Percentiles rank a stretch among this genome's conserved stretches.
Evolutionary conservation across 2,888 invertebrate species (phyloP).

Genomic region (Chrysolina oricalcia): DNA sequence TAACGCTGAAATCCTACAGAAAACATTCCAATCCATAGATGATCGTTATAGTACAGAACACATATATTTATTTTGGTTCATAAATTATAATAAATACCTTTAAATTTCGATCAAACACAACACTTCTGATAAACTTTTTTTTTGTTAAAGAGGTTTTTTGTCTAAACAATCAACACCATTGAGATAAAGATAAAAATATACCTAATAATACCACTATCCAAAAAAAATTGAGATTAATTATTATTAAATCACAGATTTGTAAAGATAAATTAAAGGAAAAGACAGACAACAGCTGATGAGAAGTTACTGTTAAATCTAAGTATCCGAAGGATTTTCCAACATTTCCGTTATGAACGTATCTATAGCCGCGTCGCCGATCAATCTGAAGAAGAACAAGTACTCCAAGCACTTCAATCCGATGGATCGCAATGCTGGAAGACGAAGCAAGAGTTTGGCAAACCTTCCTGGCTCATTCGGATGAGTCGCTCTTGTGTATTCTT

Average conservation of each 20-base stretch:
- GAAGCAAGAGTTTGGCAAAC: constrained; percentile 93
- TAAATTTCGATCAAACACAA: constrained; percentile 41
- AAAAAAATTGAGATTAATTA: constrained; percentile 45
- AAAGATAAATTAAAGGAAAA: constrained; percentile 48
- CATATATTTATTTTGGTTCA: background rate
- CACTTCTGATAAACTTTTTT: constrained; percentile 6
- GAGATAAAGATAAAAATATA: constrained; percentile 39
- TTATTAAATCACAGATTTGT: constrained; percentile 52
- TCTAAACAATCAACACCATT: constrained; percentile 31
- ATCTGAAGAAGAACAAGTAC: constrained; percentile 94
- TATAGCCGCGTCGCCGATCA: constrained; percentile 90
- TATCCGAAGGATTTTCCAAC: constrained; percentile 76
- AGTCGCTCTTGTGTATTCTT: constrained; percentile 92
- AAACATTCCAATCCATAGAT: background rate
- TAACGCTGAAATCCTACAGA: background rate
- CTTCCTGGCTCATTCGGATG: constrained; percentile 95
- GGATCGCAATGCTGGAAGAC: constrained; percentile 91
- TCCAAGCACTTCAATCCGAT: constrained; percentile 96
- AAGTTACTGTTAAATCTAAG: constrained; percentile 35
- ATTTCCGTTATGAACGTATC: constrained; percentile 89
- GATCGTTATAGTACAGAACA: background rate
- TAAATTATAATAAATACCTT: constrained; percentile 42
- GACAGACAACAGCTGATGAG: constrained; percentile 27
- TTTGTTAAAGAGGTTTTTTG: constrained; percentile 6
- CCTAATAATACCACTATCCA: constrained; percentile 51